Conservation (phyloP, 2,113 vertebrate species). For the Chitala chitala region DNA sequence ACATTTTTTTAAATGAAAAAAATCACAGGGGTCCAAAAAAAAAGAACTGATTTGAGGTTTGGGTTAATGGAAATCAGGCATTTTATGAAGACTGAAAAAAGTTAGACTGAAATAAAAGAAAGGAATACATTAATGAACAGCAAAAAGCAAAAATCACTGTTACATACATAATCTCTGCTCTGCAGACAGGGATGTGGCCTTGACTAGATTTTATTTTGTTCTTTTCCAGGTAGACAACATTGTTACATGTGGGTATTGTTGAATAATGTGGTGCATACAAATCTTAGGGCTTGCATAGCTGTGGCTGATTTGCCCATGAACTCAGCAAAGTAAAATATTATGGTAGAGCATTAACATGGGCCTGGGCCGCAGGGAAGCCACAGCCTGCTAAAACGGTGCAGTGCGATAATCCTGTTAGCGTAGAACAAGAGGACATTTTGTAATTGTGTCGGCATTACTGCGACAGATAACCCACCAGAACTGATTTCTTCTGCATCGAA, state of each 20-base stretch:
- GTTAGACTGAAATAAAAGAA: no score
- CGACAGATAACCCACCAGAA: not conserved
- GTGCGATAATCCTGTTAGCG: not conserved
- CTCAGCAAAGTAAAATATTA: not conserved
- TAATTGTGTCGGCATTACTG: conserved; percentile 3
- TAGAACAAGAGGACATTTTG: conserved; percentile 5
- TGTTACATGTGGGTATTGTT: not conserved
- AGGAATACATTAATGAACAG: not conserved
- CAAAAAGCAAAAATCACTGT: not conserved
- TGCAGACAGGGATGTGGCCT: not conserved
- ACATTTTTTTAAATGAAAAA: no score
- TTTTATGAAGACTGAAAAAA: no score
- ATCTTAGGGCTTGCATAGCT: not conserved
- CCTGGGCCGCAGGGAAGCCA: not conserved
- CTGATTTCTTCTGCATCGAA: not conserved
- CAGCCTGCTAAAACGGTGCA: not conserved
- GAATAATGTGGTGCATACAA: not conserved
- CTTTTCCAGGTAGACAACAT: not conserved
- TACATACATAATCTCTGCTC: not conserved
- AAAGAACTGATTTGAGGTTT: no score
- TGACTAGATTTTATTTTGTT: not conserved
- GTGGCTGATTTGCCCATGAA: not conserved
- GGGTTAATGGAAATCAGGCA: no score
- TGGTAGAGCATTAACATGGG: not conserved
- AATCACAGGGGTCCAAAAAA: no score